phyloP scores from a whole-genome alignment of 2,888 invertebrate genomes.

The Aleiodes leptofemur region DNA sequence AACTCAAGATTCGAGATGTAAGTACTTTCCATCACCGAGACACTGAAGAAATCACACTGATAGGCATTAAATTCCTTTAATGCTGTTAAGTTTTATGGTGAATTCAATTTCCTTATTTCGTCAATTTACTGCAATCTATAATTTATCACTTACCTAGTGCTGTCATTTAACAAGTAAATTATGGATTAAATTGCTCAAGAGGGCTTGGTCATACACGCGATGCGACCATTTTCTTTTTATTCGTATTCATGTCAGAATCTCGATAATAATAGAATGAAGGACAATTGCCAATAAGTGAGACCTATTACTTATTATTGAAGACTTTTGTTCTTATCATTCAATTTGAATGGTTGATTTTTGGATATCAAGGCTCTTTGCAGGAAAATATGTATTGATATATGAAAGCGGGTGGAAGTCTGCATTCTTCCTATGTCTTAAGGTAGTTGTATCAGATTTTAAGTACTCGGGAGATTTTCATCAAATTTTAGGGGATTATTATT shows the following conservation, averaged over 20 bases:
- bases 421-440: too few relatives aligned
- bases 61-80: not conserved
- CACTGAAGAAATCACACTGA: too few relatives aligned
- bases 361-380: too few relatives aligned
- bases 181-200: slow-evolving; percentile 11
- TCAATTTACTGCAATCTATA: not conserved
- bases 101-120: not conserved
- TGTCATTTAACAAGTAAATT: slow-evolving; percentile 16
- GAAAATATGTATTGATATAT: too few relatives aligned
- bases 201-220: slow-evolving; percentile 10
- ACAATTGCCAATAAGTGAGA: slow-evolving; percentile 1
- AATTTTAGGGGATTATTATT: too few relatives aligned
- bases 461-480: too few relatives aligned
- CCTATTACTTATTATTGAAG: not conserved
- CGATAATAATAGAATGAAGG: slow-evolving; percentile 19
- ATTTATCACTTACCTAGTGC: slow-evolving; percentile 2
- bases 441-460: too few relatives aligned
- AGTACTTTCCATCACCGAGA: too few relatives aligned
- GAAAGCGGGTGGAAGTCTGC: too few relatives aligned
- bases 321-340: too few relatives aligned
- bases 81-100: not conserved
- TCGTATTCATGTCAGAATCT: slow-evolving; percentile 15
- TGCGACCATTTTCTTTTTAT: not conserved
- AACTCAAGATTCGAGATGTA: not conserved
- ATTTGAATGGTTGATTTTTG: too few relatives aligned